These are phyloP conservation scores for Sphaerophoria taeniata DNA, from an alignment of 2,888 invertebrate genomes.

Conservation along the genomic window DNA sequence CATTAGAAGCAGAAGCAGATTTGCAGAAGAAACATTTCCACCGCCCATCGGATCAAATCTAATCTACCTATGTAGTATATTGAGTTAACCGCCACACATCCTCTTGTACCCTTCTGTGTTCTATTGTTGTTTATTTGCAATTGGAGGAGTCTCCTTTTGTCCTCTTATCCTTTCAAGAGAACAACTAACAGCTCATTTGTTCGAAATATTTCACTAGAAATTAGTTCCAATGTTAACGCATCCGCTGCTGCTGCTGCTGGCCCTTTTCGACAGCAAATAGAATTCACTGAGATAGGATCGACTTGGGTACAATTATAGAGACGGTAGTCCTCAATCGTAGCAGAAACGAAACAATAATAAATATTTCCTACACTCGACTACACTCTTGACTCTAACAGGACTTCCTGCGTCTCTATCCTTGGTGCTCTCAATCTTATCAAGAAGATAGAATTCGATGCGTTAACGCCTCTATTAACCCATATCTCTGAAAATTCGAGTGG, in stretches of 20 bases:
- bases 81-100: constrained; percentile 16
- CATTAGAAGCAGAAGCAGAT: constrained; percentile 36
- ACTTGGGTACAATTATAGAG: neutral
- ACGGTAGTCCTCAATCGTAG: constrained; percentile 35
- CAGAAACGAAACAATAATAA: constrained; percentile 58
- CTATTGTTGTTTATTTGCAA: too few species aligned
- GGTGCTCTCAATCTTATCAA: neutral
- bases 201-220: constrained; percentile 64
- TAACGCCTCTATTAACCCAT: constrained; percentile 64
- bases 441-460: constrained; percentile 59
- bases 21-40: constrained; percentile 16
- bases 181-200: constrained; percentile 67
- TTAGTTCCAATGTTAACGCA: constrained; percentile 51
- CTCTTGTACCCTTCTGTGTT: neutral
- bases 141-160: neutral
- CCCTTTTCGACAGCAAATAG: constrained; percentile 9
- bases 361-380: constrained; percentile 42
- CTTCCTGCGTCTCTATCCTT: too few species aligned
- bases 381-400: neutral
- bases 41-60: constrained; percentile 50
- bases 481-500: constrained; percentile 49
- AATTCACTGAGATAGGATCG: neutral
- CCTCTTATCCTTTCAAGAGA: constrained; percentile 9
- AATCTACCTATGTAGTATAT: constrained; percentile 44
- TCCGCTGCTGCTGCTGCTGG: constrained; percentile 24